phyloP scores from a whole-genome alignment of 2,113 vertebrate genomes.

The Cryptomyrus ogoouensis region DNA sequence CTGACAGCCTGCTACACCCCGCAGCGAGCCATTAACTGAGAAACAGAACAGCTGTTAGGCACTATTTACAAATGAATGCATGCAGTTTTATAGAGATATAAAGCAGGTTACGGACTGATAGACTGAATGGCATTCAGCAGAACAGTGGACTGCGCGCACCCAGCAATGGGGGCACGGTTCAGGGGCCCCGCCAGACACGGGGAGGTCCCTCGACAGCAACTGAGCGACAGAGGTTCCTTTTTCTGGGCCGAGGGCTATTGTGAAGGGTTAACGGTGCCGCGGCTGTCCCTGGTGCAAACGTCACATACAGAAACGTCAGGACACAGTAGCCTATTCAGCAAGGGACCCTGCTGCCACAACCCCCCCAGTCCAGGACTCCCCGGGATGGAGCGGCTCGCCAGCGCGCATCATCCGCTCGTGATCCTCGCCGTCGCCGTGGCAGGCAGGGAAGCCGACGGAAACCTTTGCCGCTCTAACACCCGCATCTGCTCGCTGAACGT shows the following conservation, averaged over 20 bases:
- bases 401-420: slow-evolving; percentile 19
- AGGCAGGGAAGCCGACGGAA: slow-evolving; percentile 30
- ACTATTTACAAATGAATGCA: background rate
- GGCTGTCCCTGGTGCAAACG: slow-evolving; percentile 37
- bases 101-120: background rate
- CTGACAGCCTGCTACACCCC: background rate
- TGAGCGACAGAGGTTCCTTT: background rate
- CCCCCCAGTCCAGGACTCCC: background rate
- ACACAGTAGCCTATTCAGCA: slow-evolving; percentile 40
- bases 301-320: slow-evolving; percentile 37
- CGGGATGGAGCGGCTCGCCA: slow-evolving; percentile 42
- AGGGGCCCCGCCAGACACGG: background rate
- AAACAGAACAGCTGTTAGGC: background rate
- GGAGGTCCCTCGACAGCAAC: background rate
- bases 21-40: background rate
- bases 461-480: background rate
- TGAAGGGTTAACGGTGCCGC: background rate
- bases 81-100: background rate
- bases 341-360: background rate
- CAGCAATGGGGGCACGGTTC: background rate
- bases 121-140: background rate
- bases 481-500: background rate
- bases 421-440: slow-evolving; percentile 34
- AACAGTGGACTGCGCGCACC: background rate
- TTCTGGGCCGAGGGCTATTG: background rate